A percentile compares a stretch with the other conserved stretches of the same genome.
These are phyloP conservation scores for Lagria hirta DNA, from an alignment of 2,888 invertebrate species.

Conservation along the genomic window DNA sequence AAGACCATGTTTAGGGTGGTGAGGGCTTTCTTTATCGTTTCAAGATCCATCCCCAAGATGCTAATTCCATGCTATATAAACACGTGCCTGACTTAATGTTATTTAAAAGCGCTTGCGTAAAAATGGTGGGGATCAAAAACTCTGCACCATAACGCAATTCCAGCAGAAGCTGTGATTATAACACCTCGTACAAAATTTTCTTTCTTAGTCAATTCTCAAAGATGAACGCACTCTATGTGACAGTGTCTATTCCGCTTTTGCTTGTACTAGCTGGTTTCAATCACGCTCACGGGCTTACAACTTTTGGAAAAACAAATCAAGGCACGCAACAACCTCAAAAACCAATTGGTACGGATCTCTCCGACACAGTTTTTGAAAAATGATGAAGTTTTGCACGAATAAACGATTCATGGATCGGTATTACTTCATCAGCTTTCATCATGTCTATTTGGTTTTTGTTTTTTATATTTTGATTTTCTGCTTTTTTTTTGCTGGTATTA, in stretches of 20 bases:
- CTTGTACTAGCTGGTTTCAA: conserved; percentile 56
- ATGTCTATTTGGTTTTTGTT: conserved; percentile 22
- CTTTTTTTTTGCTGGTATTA: conserved; percentile 29
- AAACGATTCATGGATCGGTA: conserved; percentile 35
- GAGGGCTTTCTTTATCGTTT: conserved; percentile 47
- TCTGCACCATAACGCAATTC: conserved; percentile 41
- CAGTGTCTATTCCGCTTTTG: conserved; percentile 59
- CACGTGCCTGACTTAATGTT: conserved; percentile 46
- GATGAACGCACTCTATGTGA: conserved; percentile 53
- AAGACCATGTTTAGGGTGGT: conserved; percentile 44
- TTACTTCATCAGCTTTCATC: conserved; percentile 29
- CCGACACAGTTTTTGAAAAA: conserved; percentile 26
- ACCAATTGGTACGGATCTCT: conserved; percentile 43
- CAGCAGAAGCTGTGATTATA: conserved; percentile 45
- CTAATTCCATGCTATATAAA: conserved; percentile 47
- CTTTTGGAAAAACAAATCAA: conserved; percentile 52
- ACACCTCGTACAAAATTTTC: conserved; percentile 36
- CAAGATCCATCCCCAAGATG: conserved; percentile 47
- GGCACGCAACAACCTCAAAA: conserved; percentile 38
- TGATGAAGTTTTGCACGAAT: conserved; percentile 33
- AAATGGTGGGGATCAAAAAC: conserved; percentile 29
- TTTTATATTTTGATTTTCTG: conserved; percentile 23
- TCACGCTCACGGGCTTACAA: conserved; percentile 53
- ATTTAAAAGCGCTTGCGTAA: conserved; percentile 39
- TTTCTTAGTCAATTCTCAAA: conserved; percentile 38